Evolutionary conservation across 2,113 vertebrate species (phyloP).

Genomic region (Callocephalon fimbriatum): DNA sequence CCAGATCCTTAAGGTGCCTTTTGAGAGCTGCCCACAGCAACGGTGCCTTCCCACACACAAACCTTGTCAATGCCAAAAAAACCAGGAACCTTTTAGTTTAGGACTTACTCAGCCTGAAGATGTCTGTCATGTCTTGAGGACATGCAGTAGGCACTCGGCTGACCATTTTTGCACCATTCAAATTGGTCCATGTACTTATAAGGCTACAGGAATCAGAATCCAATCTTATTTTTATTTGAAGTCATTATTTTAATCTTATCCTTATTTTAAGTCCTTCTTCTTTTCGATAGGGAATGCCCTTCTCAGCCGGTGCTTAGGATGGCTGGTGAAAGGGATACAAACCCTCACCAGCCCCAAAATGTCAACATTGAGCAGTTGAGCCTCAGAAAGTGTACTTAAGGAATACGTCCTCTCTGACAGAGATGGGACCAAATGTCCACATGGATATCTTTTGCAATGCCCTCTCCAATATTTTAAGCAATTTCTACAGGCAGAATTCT

Average conservation of each 20-base stretch:
- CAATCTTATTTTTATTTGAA: not conserved
- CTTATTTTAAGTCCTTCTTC: not conserved
- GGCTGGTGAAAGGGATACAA: not conserved
- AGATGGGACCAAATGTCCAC: not conserved
- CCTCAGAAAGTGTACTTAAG: not conserved
- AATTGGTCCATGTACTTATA: rapidly evolving
- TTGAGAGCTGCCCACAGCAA: not conserved
- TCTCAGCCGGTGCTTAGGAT: not conserved
- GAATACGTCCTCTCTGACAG: not conserved
- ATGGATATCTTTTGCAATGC: not conserved
- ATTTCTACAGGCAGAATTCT: slow-evolving; percentile 24
- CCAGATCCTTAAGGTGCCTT: not conserved
- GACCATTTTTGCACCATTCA: not conserved
- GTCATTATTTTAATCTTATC: not conserved
- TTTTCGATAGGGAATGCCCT: not conserved
- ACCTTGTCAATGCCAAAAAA: not conserved
- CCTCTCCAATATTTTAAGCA: slow-evolving; percentile 1
- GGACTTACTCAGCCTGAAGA: not conserved
- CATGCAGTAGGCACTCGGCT: not conserved
- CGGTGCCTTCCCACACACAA: not conserved
- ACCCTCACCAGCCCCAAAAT: not conserved
- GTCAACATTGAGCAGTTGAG: not conserved
- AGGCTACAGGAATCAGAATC: not conserved
- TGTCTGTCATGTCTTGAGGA: not conserved
- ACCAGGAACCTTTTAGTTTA: not conserved